Evolutionary conservation across 2,113 vertebrate genomes (phyloP).

Genomic region (Oreochromis aureus): DNA sequence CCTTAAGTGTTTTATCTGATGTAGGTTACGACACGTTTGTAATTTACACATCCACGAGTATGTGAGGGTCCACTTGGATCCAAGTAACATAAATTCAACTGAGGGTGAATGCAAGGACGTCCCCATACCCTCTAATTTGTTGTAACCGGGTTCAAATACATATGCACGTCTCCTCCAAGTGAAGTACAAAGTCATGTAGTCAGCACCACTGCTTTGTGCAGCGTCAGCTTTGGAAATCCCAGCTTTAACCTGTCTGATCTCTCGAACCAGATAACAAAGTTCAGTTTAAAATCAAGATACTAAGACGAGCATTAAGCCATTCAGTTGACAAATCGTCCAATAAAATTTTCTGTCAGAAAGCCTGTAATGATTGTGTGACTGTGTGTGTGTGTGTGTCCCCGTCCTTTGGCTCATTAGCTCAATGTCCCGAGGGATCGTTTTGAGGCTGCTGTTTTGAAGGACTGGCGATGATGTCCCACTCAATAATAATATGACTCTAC

Average conservation of each 20-base stretch:
- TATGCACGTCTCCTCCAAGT: background rate
- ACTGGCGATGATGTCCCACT: background rate
- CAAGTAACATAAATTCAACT: background rate
- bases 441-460: background rate
- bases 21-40: background rate
- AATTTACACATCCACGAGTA: background rate
- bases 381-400: background rate
- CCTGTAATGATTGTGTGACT: background rate
- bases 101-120: background rate
- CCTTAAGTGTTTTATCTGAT: background rate
- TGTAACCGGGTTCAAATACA: background rate
- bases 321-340: background rate
- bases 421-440: background rate
- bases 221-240: background rate
- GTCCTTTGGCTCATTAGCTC: background rate
- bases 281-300: background rate
- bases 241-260: background rate
- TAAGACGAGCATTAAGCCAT: background rate
- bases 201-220: background rate
- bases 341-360: background rate
- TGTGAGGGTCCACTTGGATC: background rate
- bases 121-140: background rate
- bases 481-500: background rate
- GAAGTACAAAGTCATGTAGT: background rate
- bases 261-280: background rate